phyloP scores from a whole-genome alignment of 2,113 vertebrate species.

The Seriola aureovittata region DNA sequence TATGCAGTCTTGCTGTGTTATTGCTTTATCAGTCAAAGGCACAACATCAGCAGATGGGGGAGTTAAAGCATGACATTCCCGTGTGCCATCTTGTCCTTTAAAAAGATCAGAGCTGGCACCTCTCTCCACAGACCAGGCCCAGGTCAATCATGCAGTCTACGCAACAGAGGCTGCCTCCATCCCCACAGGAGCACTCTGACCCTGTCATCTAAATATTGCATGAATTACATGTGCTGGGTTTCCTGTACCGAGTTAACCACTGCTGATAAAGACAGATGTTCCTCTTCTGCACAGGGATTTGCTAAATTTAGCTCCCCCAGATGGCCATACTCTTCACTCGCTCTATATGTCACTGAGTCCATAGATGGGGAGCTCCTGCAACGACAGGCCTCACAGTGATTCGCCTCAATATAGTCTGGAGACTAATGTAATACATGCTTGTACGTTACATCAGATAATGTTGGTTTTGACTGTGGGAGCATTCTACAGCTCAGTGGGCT shows the following conservation, averaged over 20 bases:
- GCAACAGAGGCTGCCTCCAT: conserved; percentile 58
- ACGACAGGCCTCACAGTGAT: conserved; percentile 18
- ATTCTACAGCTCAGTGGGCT: background rate
- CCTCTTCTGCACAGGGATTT: conserved; percentile 62
- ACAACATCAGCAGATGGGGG: conserved; percentile 41
- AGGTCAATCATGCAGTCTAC: conserved; percentile 65
- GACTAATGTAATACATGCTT: conserved; percentile 15
- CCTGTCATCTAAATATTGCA: conserved; percentile 84
- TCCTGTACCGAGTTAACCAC: conserved; percentile 73
- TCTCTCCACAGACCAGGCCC: conserved; percentile 56
- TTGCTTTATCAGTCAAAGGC: conserved; percentile 55
- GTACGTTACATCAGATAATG: background rate
- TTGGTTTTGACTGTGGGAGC: conserved; percentile 14
- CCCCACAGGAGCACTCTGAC: conserved; percentile 76
- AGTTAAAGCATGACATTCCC: conserved; percentile 54
- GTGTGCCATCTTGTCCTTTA: conserved; percentile 52
- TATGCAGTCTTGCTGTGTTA: conserved; percentile 24
- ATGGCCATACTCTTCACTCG: conserved; percentile 43
- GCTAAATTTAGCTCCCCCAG: conserved; percentile 71
- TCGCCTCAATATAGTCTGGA: conserved; percentile 23
- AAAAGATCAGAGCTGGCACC: conserved; percentile 66
- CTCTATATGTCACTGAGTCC: conserved; percentile 38
- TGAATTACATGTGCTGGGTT: conserved; percentile 80
- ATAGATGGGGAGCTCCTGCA: conserved; percentile 7
- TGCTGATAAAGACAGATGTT: conserved; percentile 81